Evolutionary conservation across 2,797 vertebrate genomes (phyloP), one percentile per base, ranked within the genome.

Genomic region (Lacerta bilineata): DNA sequence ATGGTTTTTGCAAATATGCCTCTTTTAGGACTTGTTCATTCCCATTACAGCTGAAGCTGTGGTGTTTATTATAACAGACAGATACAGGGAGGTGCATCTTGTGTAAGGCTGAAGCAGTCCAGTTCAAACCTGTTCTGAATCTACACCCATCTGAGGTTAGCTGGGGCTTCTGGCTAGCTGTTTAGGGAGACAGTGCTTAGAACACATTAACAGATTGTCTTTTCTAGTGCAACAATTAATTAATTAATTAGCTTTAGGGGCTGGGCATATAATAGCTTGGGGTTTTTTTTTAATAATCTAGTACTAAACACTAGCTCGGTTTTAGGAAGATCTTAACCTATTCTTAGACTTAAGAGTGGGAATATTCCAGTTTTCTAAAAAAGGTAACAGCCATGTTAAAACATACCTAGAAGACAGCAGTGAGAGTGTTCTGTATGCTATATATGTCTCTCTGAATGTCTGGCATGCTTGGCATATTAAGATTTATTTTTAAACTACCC

Each of bases 401-500:
- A 39, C 50, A 55, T 15, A 39, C n/a, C 25, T 80, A 55, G 2
- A 59, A 5, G 8, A 39, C 3, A 71, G 77, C 77, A 59, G 13
- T 11, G 43, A 39, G 20, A 43, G 43, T n/a, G 10, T 64, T 29
- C 71, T 39, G 29, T 29, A 75, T n/a, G 39, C 20, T 64, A 72
- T 78, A 29, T 27, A 36, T 76, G 39, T 41, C 11, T 43, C 29
- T n/a, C 5, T 85, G 72, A 59, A n/a, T 76, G 55, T 13, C 10
- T 13, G 18, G 41, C 23, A 66, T 68, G 61, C 59, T 43, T 3
- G n/a, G 18, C 59, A 68, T 83, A n/a, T 76, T 82, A 33, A 33
- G 61, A 88, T 23, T 83, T 88, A 88, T 88, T 83, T 88, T 88
- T 88, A 83, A 76, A 83, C 87, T n/a, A n/a, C 43, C 18, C 20